These are phyloP conservation scores for Ophioninae sp. DNA, from an alignment of 2,888 invertebrate genomes.

Conservation along the genomic window DNA sequence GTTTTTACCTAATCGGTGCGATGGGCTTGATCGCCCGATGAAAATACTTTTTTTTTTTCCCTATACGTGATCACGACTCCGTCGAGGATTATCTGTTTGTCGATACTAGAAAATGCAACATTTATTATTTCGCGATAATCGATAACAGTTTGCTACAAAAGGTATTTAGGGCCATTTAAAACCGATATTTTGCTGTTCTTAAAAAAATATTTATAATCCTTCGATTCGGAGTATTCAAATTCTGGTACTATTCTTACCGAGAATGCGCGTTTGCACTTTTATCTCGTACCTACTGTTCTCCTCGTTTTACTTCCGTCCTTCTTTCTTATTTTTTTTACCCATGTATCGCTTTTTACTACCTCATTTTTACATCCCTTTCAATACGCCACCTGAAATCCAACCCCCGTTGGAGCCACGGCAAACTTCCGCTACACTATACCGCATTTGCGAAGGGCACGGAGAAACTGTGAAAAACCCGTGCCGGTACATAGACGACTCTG, in stretches of 20 bases:
- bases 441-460: too few species aligned
- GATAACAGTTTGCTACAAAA: background rate
- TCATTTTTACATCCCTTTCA: too few species aligned
- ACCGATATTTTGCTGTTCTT: background rate
- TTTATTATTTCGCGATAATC: background rate
- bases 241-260: background rate
- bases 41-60: background rate
- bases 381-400: too few species aligned
- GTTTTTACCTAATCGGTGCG: background rate
- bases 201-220: background rate
- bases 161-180: background rate
- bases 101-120: background rate
- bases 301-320: too few species aligned
- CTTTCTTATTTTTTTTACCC: too few species aligned
- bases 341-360: too few species aligned
- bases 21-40: background rate
- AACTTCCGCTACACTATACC: too few species aligned
- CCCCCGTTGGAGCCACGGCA: too few species aligned
- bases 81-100: background rate
- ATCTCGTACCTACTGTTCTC: too few species aligned
- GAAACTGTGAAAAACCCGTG: too few species aligned
- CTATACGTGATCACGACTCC: background rate
- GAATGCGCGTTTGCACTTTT: too few species aligned
- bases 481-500: too few species aligned
- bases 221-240: background rate